Conservation (phyloP, 2,797 vertebrate genomes). For the Phalanger gymnotis region DNA sequence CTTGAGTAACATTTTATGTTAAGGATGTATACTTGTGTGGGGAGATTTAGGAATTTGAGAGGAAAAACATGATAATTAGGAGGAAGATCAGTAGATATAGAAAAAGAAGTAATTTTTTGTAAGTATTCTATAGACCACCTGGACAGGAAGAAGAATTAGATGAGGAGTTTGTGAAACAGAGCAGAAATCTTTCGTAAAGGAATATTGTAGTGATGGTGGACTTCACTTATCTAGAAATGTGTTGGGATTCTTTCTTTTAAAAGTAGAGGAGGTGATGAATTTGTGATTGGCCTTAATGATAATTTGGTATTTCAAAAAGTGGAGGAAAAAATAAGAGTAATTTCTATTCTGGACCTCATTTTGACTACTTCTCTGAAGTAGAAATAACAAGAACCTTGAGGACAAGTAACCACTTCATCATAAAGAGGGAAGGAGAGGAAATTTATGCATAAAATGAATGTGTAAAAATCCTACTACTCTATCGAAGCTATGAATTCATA, state of each 20-base stretch:
- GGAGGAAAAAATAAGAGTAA: background rate
- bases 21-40: background rate
- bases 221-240: background rate
- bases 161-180: background rate
- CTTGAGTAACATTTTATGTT: background rate
- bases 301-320: background rate
- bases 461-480: background rate
- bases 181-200: background rate
- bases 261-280: background rate
- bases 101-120: background rate
- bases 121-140: too few relatives aligned
- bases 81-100: background rate
- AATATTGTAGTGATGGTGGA: background rate
- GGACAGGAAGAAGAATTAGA: background rate
- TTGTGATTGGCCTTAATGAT: background rate
- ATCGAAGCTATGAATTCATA: background rate
- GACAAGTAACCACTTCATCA: background rate
- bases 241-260: background rate
- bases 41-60: background rate
- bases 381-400: background rate
- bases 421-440: background rate
- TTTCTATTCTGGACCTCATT: background rate
- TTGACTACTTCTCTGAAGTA: background rate
- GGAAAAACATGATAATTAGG: background rate
- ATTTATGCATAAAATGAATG: background rate